Conservation (phyloP, 1,140 invertebrate species). For the Heliothis virescens region DNA sequence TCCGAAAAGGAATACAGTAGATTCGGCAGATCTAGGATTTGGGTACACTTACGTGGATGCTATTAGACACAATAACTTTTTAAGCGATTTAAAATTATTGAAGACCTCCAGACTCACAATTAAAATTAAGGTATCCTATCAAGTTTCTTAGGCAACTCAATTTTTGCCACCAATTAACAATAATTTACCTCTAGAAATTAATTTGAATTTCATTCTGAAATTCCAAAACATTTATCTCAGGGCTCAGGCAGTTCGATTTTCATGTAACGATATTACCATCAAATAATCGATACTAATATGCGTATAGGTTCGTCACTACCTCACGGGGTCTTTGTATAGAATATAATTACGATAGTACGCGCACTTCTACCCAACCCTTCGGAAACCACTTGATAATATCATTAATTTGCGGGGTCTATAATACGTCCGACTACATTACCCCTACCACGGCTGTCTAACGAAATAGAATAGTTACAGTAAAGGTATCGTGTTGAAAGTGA, state of each 20-base stretch:
- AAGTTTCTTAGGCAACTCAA: too few species aligned
- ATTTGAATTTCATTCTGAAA: neutral
- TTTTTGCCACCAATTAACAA: too few species aligned
- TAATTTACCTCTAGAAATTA: too few species aligned
- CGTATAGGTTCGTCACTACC: neutral
- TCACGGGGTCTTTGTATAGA: neutral
- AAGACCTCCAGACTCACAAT: too few species aligned
- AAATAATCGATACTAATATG: neutral
- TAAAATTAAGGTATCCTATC: neutral
- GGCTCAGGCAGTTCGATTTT: neutral
- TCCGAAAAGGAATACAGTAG: neutral
- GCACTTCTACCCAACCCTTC: conserved; percentile 22
- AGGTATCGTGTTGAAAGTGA: neutral
- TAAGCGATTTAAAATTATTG: too few species aligned
- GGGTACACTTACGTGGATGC: neutral
- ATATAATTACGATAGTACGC: conserved; percentile 26
- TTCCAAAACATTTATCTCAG: neutral
- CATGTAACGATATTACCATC: neutral
- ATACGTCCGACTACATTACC: conserved; percentile 1
- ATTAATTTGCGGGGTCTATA: conserved; percentile 29
- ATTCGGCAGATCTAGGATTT: conserved; percentile 16
- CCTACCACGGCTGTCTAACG: neutral
- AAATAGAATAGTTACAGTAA: neutral
- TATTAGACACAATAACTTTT: too few species aligned
- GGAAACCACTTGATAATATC: conserved; percentile 29